Evolutionary conservation across 2,888 invertebrate genomes (phyloP).

Genomic region (Meghimatium bilineatum): DNA sequence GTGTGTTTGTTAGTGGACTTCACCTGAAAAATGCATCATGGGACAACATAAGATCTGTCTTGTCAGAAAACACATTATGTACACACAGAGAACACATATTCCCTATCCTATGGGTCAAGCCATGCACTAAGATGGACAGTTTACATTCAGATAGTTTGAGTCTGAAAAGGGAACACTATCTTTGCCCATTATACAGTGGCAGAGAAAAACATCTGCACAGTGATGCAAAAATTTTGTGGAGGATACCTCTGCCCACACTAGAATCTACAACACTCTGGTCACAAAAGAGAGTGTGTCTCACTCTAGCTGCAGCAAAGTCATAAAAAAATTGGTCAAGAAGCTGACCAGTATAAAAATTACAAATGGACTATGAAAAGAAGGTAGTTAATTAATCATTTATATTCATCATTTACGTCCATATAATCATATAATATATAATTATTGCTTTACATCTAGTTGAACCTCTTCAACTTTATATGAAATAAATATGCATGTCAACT

Average conservation of each 20-base stretch:
- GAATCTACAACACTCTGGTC: conserved; percentile 60
- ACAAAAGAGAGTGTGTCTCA: conserved; percentile 57
- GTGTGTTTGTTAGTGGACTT: conserved; percentile 68
- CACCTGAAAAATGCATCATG: conserved; percentile 71
- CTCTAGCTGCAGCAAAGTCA: conserved; percentile 26
- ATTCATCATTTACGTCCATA: too few relatives aligned
- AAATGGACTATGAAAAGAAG: too few relatives aligned
- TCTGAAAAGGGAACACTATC: conserved; percentile 50
- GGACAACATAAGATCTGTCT: conserved; percentile 62
- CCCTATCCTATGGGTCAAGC: conserved; percentile 70
- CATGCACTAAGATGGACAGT: conserved; percentile 35
- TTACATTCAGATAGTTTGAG: not conserved
- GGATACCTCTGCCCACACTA: conserved; percentile 62
- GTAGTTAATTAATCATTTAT: too few relatives aligned
- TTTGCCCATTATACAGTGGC: conserved; percentile 65
- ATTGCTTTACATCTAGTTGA: too few relatives aligned
- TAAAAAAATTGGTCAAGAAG: not conserved
- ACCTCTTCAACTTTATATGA: too few relatives aligned
- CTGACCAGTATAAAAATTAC: too few relatives aligned
- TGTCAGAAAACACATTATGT: conserved; percentile 61
- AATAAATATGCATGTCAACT: too few relatives aligned
- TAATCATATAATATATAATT: too few relatives aligned
- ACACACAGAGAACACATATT: conserved; percentile 56
- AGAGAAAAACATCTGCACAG: conserved; percentile 57
- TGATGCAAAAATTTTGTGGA: conserved; percentile 59